Evolutionary conservation across 2,888 invertebrate genomes (phyloP).

Genomic region (Acrobasis repandana): DNA sequence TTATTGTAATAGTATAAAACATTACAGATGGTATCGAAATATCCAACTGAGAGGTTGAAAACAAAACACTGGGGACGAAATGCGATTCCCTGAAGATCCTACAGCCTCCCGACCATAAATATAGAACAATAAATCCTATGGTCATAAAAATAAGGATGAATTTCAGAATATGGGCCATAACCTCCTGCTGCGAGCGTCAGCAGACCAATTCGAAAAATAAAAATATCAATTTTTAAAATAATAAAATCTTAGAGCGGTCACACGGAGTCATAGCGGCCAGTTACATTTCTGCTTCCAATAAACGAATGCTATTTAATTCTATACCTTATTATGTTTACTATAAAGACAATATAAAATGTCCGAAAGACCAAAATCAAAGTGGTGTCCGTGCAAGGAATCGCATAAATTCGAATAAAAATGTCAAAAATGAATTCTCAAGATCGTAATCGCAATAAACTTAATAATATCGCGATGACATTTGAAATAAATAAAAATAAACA

Average conservation of each 20-base stretch:
- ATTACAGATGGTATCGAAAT: slow-evolving; percentile 62
- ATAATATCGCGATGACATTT: slow-evolving; percentile 79
- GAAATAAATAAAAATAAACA: slow-evolving; percentile 76
- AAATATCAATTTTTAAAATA: slow-evolving; percentile 78
- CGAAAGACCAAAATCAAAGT: slow-evolving; percentile 33
- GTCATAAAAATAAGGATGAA: slow-evolving; percentile 40
- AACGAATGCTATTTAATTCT: slow-evolving; percentile 38
- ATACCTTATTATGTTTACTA: slow-evolving; percentile 44
- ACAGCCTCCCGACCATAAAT: slow-evolving; percentile 43
- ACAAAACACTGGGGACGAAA: slow-evolving; percentile 50
- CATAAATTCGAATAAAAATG: slow-evolving; percentile 82
- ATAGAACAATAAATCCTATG: slow-evolving; percentile 46
- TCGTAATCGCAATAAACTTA: slow-evolving; percentile 80
- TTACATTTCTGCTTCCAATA: slow-evolving; percentile 39
- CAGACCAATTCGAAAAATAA: slow-evolving; percentile 76
- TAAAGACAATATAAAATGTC: slow-evolving; percentile 38
- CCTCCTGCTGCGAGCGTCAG: slow-evolving; percentile 78
- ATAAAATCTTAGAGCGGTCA: slow-evolving; percentile 80
- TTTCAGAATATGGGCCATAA: slow-evolving; percentile 36
- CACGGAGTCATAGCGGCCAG: slow-evolving; percentile 63
- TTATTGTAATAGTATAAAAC: slow-evolving; percentile 35
- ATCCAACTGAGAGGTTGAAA: slow-evolving; percentile 60
- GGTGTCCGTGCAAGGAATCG: slow-evolving; percentile 56
- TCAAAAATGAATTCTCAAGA: slow-evolving; percentile 80
- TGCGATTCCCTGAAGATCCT: slow-evolving; percentile 69